Conservation (phyloP, 2,797 vertebrate species). For the Pantherophis vulpinus region DNA sequence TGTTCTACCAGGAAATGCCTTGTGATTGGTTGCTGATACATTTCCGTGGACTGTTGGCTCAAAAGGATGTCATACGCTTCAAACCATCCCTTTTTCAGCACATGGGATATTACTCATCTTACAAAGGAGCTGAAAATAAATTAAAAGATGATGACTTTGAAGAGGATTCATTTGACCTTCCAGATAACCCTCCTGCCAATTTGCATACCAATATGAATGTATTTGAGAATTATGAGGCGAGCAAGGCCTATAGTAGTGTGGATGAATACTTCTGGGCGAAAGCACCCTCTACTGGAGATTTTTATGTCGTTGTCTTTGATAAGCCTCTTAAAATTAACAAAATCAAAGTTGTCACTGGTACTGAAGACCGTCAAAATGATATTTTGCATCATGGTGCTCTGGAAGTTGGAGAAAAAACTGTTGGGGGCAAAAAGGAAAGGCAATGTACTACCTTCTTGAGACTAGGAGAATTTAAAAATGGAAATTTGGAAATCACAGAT, state of each 20-base stretch:
- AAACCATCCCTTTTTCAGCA: conserved; percentile 98
- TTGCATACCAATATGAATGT: conserved; percentile 94
- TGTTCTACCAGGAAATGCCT: conserved; percentile 99
- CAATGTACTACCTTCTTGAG: conserved; percentile 88
- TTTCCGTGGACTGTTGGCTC: conserved; percentile 89
- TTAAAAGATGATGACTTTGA: conserved; percentile 97
- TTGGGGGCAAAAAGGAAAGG: conserved; percentile 82
- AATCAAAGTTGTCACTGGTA: conserved; percentile 92
- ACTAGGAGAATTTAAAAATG: conserved; percentile 92
- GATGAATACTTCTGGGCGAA: conserved; percentile 98
- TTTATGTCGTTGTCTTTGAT: conserved; percentile 89
- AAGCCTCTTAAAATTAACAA: conserved; percentile 87
- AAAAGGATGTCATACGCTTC: conserved; percentile 96
- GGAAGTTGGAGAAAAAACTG: conserved; percentile 88
- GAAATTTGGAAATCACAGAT: conserved; percentile 89
- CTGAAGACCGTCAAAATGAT: conserved; percentile 93
- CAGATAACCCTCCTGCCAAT: conserved; percentile 93
- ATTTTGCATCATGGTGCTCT: conserved; percentile 89
- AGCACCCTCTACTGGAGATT: conserved; percentile 87
- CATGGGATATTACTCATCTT: conserved; percentile 98
- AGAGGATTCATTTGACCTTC: conserved; percentile 93
- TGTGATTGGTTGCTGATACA: conserved; percentile 97
- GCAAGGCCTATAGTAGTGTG: conserved; percentile 91
- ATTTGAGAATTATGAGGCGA: conserved; percentile 92
- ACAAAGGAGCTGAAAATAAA: conserved; percentile 95